Evolutionary conservation across 2,113 vertebrate genomes (phyloP), one percentile per base, ranked within the genome.

Genomic region (Tychaedon coryphoeus): DNA sequence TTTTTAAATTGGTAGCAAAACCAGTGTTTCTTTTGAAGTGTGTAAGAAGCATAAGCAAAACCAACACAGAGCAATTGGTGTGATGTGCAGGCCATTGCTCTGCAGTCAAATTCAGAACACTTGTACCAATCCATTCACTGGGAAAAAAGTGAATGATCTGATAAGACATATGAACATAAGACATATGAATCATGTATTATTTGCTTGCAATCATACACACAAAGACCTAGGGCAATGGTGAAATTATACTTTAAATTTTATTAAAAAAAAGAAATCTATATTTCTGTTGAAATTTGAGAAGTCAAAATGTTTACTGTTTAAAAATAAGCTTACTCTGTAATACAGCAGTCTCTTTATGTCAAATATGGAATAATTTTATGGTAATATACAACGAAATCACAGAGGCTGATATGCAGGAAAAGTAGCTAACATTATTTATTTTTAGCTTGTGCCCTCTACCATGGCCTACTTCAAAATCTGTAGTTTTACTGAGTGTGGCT

Each of bases 21-120:
- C 95, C 43, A 67, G 25, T 14, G 93, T 56, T 73, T 56, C 29
- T 95, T 95, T 56, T 83, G 60, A 88, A 48, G 47, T 74, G 10
- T 65, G 28, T 80, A 64, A 95, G 75, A 97, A 91, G 75, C 75
- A 87, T 19, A 45, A 95, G 51, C 78, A 83, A 94, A 96, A 75
- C 36, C 40, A 89, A 25, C 28, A 42, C 6, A 38, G 70, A 54
- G 69, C 53, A 90, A 34, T 19, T 4, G 19, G 43, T 40, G 66
- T 1, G 4, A 38, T 56, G 90, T 6, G 78, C 10, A 17, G 53
- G 72, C 16, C 43, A 80, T 73, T 47, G 79, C 71, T 78, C 42
- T 86, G 65, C 67, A 96, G 75, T 88, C 76, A 82, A 82, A 96
- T 88, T 87, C 69, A 73, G 81, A 85, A 61, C 9, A 58, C 31